Percentiles rank a stretch among this genome's conserved stretches.
Conservation (phyloP, 2,113 vertebrate species). For the Dasyurus viverrinus region DNA sequence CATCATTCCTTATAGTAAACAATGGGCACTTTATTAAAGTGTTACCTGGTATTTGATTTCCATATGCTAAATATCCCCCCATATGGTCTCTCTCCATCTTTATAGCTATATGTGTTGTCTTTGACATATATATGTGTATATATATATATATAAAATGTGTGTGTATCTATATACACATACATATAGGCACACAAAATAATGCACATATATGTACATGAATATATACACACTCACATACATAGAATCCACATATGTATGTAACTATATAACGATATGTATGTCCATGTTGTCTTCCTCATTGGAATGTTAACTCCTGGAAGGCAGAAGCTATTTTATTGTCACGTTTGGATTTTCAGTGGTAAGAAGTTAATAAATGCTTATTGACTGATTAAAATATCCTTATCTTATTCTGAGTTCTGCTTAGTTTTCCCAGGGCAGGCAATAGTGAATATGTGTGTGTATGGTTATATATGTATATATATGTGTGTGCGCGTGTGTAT, state of each 20-base stretch:
- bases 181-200: too few relatives aligned
- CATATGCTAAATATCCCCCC: not conserved
- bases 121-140: not conserved
- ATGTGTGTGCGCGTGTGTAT: too few relatives aligned
- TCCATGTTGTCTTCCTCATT: not conserved
- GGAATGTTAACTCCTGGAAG: not conserved
- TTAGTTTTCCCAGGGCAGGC: not conserved
- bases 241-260: too few relatives aligned
- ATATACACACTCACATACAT: not conserved
- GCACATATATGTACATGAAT: too few relatives aligned
- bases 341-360: not conserved
- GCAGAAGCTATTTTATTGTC: not conserved
- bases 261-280: not conserved
- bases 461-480: too few relatives aligned
- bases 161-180: too few relatives aligned
- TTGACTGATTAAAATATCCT: not conserved
- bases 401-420: not conserved
- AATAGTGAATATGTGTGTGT: not conserved
- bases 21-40: not conserved
- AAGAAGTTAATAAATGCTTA: not conserved
- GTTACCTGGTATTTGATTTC: not conserved
- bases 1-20: not conserved
- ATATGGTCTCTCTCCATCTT: not conserved
- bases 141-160: not conserved
- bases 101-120: not conserved